Base-by-base conservation (phyloP, 2,797 vertebrate species). In the Gymnoscopelus braueri region DNA sequence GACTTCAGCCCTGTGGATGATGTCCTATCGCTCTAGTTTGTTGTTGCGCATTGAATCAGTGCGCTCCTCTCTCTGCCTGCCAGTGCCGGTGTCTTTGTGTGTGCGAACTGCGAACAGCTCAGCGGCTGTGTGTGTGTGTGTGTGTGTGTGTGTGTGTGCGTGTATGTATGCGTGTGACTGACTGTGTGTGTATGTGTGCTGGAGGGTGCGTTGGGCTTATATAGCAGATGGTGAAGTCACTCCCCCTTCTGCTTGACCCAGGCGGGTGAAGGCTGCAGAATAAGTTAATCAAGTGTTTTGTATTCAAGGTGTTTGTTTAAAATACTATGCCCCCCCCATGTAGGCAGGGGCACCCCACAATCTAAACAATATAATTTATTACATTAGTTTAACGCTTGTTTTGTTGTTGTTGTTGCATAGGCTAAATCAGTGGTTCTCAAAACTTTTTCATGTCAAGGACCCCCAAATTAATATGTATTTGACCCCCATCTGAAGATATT, bases 301-400 rank as follows among this genome's bases (percentile, higher is more conserved):
- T 74, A 75, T 90, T 93, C 90, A 75, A 94, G 94, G 93, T 92
- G 82, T 94, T 87, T 85, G 88, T 86, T 90, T 88, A 82, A 87
- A 88, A 87, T 79, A 35, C 5, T 35, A 10, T 44, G 19, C 7
- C 9, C 39, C 7, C 39, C 39, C 9, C 8, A 44, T 44, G 32
- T 35, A 44, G 39, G 39, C 39, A 44, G 39, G 6, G 32, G 32
- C 39, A 8, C 39, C 19, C 7, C 39, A 44, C 39, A 44, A 44
- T 44, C 7, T 3, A 44, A 44, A 44, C 3, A 44, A 10, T 44
- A 8, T 44, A 44, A 44, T 44, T 1, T 44, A 44, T 44, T 44
- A 44, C 7, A 44, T 44, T 44, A 44, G 39, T 44, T 10, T 44
- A 44, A 10, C 1, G 5, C 35, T 5, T 44, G 39, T 44, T 0